Conservation (phyloP, 2,113 vertebrate genomes). For the Zapornia atra region DNA sequence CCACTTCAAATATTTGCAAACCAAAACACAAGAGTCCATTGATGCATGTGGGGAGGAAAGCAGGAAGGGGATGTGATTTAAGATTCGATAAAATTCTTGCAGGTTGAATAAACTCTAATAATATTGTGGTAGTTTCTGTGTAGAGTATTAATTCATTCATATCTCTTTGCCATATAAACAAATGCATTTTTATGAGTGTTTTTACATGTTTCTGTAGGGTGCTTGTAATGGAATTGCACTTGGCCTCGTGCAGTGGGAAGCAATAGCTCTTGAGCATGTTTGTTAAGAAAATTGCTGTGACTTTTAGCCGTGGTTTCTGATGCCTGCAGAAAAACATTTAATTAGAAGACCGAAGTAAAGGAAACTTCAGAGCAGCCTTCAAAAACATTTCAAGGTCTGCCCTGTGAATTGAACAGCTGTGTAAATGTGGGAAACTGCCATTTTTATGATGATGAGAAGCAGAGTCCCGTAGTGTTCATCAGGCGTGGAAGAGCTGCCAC, state of each 20-base stretch:
- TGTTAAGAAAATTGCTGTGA: slow-evolving; percentile 40
- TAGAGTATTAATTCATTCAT: slow-evolving; percentile 44
- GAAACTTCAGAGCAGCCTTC: background rate
- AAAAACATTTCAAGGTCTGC: background rate
- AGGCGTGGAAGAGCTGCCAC: background rate
- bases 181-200: slow-evolving; percentile 54
- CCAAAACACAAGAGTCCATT: slow-evolving; percentile 57
- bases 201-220: slow-evolving; percentile 48
- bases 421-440: background rate
- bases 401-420: slow-evolving; percentile 17
- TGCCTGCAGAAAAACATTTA: slow-evolving; percentile 21
- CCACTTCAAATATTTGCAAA: slow-evolving; percentile 67
- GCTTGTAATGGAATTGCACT: slow-evolving; percentile 48
- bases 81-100: slow-evolving; percentile 72
- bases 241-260: slow-evolving; percentile 44
- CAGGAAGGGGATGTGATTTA: slow-evolving; percentile 62
- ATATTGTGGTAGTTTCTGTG: slow-evolving; percentile 53
- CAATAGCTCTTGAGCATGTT: slow-evolving; percentile 46
- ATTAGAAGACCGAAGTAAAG: slow-evolving; percentile 7
- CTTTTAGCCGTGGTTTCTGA: slow-evolving; percentile 24
- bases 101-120: slow-evolving; percentile 72
- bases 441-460: background rate
- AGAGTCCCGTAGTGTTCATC: background rate
- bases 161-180: slow-evolving; percentile 58
- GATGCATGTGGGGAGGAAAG: slow-evolving; percentile 35